Base-by-base conservation (phyloP, 64 coral and sea anemone species). In the Porites lutea region DNA sequence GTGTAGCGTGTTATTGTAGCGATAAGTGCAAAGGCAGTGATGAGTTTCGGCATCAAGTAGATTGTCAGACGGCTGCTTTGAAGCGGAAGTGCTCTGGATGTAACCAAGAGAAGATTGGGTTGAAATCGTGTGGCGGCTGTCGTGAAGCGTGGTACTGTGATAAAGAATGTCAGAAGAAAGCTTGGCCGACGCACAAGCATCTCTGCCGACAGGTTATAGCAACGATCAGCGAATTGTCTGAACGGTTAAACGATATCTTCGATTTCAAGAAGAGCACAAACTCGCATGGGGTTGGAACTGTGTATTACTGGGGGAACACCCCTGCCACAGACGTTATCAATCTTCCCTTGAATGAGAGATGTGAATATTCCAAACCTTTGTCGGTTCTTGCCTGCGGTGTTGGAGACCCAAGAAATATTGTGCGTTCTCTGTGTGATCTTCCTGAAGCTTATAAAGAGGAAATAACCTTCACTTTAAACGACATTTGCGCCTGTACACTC, bases 301-400 rank as follows among this genome's bases (percentile, higher is more conserved):
- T 89, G 9, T 94, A 94, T 53, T 94, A 94, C 55, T 94, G 75
- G 75, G 92, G 92, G 1, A 94, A 94, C n/a, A 48, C 45, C 15
- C 92, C 92, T 5, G 92, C 86, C 2, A 43, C 70, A 8, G 86
- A 94, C 63, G 8, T 94, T 2, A 53, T 94, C 8, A 94, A 94
- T 5, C 53, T 89, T 1, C 22, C 86, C 14, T 43, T 94, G 68
- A 94, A 94, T 67, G 92, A 94, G 75, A 86, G 92, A 20, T 6
- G 4, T 3, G 20, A 71, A 2, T 88, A 89, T 70, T 27, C 23
- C 8, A 64, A 83, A 14, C 92, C 92, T 3, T 50, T 94, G 2
- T 62, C 61, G 15, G 22, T 82, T 27, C 79, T 94, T 14, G 63
- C 72, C 16, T 94, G 86, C 71, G 92, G 92, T 6, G 92, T 89